phyloP scores from a whole-genome alignment of 2,888 invertebrate genomes.

The Tribolium freemani region DNA sequence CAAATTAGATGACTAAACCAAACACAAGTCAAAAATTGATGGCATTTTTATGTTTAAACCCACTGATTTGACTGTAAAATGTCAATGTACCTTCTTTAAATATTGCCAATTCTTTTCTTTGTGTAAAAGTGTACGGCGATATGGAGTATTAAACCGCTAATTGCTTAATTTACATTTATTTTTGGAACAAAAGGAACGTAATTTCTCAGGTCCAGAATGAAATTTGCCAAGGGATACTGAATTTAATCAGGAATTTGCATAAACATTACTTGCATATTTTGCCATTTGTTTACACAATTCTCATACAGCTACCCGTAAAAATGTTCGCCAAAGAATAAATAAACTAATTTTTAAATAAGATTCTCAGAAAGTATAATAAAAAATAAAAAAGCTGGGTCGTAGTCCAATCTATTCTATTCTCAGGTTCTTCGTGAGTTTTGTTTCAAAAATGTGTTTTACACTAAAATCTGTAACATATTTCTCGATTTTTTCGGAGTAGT shows the following conservation, averaged over 20 bases:
- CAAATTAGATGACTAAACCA: slow-evolving; percentile 30
- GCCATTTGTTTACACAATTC: not conserved
- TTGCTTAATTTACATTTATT: not conserved
- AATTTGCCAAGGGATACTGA: not conserved
- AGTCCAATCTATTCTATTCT: too few species aligned
- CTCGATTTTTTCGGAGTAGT: too few species aligned
- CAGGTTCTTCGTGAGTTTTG: too few species aligned
- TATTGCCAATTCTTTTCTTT: not conserved
- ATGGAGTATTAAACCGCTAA: not conserved
- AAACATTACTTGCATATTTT: not conserved
- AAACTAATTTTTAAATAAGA: too few species aligned
- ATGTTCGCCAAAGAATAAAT: too few species aligned
- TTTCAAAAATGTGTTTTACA: too few species aligned
- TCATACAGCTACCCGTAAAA: too few species aligned
- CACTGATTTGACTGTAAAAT: not conserved
- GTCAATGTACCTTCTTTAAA: not conserved
- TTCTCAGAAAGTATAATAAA: too few species aligned
- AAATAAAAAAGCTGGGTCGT: too few species aligned
- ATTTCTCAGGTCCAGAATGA: not conserved
- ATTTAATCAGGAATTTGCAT: not conserved
- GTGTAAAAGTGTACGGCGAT: not conserved
- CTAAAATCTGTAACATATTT: too few species aligned
- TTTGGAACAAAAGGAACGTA: not conserved
- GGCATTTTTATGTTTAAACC: not conserved
- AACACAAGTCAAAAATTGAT: slow-evolving; percentile 3